phyloP scores from a whole-genome alignment of 2,888 invertebrate species.

The Prenolepis imparis region DNA sequence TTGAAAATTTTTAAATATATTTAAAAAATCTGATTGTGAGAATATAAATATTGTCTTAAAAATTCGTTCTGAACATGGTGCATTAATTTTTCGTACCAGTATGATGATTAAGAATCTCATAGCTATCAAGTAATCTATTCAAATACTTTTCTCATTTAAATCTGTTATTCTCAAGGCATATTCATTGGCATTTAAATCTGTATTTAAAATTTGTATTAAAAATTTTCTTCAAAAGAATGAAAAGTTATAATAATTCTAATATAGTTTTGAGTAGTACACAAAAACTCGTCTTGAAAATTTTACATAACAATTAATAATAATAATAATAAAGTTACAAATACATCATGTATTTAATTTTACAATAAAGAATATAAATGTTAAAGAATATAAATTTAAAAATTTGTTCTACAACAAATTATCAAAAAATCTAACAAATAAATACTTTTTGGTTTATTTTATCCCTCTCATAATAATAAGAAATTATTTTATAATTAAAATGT shows the following conservation, averaged over 20 bases:
- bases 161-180: conserved; percentile 34
- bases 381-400: not conserved
- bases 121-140: conserved; percentile 33
- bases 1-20: too few species aligned
- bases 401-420: not conserved
- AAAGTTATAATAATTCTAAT: conserved; percentile 31
- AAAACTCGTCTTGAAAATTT: not conserved
- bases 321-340: not conserved
- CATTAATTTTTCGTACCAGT: conserved; percentile 39
- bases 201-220: conserved; percentile 16
- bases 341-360: not conserved
- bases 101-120: conserved; percentile 31
- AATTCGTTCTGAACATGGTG: conserved; percentile 13
- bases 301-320: not conserved
- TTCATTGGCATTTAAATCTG: conserved; percentile 35
- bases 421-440: conserved; percentile 8
- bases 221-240: conserved; percentile 1
- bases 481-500: conserved; percentile 21
- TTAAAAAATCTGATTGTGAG: too few species aligned
- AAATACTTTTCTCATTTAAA: conserved; percentile 46
- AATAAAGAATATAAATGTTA: not conserved
- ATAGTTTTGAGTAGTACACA: not conserved
- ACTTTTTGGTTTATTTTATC: conserved; percentile 3
- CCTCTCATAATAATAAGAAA: not conserved
- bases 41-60: conserved; percentile 24